Evolutionary conservation across 2,888 invertebrate genomes (phyloP), one percentile per base, ranked within the genome.

Genomic region (Aelia acuminata): DNA sequence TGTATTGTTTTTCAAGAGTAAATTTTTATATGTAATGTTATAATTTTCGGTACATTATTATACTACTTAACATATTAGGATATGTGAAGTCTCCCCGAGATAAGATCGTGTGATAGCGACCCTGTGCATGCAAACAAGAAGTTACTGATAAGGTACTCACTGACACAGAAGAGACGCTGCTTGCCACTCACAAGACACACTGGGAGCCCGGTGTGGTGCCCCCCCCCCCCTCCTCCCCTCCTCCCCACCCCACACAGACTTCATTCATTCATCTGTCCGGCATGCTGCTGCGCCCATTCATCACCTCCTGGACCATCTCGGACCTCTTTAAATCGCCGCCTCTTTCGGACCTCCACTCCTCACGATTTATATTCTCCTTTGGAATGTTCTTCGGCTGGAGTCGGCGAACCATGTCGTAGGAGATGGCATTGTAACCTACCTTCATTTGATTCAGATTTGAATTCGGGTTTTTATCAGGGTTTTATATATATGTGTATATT

Each of bases 241-340:
- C 80, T 43, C 43, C n/a, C 80, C 43, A n/a, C 80, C n/a, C 4
- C 22, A 39, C 43, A n/a, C n/a, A 22, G 43, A 15, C 43, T 80
- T 80, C 80, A 80, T 80, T 80, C 80, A 80, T 80, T n/a, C n/a
- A 43, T 80, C 80, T 43, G n/a, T 22, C 20, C 8, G 39, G 39
- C 20, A 11, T 22, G 4, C 75, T 75, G 43, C 75, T 13, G 15
- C 0, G 63, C 35, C 63, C 63, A 70, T 70, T 70, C 63, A 70
- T 70, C 63, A 70, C 63, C 63, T 35, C 35, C 31, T n/a, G n/a
- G n/a, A n/a, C n/a, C n/a, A 26, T 63, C 63, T 70, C 35, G 63
- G 63, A 35, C 63, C 63, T 15, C 63, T 70, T 70, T 70, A 70
- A 70, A 70, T 47, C 43, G 80, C 43, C 80, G 80, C 80, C 80